Evolutionary conservation across 2,888 invertebrate species (phyloP).

Genomic region (Drosophila affinis): DNA sequence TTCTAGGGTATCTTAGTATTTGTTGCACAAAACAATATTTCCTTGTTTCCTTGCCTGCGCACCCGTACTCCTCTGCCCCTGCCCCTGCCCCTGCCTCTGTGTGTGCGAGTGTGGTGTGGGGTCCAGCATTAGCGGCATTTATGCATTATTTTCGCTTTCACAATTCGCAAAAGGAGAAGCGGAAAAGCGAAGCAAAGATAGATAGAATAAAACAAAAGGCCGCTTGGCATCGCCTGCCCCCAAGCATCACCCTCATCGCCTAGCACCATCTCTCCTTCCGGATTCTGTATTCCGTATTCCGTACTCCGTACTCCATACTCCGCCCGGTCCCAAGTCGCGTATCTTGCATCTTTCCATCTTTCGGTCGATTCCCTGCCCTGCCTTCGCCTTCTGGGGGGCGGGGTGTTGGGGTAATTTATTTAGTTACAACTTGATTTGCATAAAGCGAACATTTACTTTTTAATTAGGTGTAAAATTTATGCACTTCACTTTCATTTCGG

Average conservation of each 20-base stretch:
- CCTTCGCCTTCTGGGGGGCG: background rate
- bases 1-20: background rate
- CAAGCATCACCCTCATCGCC: constrained; percentile 1
- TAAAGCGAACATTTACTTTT: constrained; percentile 78
- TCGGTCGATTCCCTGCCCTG: constrained; percentile 14
- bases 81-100: background rate
- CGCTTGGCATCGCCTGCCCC: constrained; percentile 2
- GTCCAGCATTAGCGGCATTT: constrained; percentile 34
- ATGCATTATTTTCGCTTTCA: constrained; percentile 54
- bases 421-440: constrained; percentile 77
- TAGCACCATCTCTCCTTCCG: constrained; percentile 2
- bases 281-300: background rate
- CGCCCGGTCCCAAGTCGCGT: background rate
- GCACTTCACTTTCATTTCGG: constrained; percentile 70
- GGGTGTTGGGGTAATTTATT: constrained; percentile 66
- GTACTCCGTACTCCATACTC: background rate
- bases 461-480: constrained; percentile 80
- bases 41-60: constrained; percentile 9
- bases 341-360: constrained; percentile 41
- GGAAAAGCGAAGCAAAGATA: constrained; percentile 15
- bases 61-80: too few relatives aligned
- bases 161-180: constrained; percentile 16
- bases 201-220: constrained; percentile 23
- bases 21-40: background rate
- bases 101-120: constrained; percentile 10